phyloP scores from a whole-genome alignment of 2,113 vertebrate genomes.

The Serilophus lunatus region DNA sequence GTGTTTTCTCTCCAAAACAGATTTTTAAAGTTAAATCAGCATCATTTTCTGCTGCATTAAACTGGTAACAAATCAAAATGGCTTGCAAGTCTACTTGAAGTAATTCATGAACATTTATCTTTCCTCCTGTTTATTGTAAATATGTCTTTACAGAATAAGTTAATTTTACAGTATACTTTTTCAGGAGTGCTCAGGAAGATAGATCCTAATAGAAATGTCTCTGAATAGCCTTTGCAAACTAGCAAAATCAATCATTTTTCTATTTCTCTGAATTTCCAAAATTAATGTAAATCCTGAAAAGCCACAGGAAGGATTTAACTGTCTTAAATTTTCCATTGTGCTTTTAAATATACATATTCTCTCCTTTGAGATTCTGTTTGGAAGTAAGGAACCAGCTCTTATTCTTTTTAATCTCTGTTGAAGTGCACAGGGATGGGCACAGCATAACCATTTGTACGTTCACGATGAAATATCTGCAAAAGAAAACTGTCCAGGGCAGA shows the following conservation, averaged over 20 bases:
- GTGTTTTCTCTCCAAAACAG: neutral
- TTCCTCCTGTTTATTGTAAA: slow-evolving; percentile 2
- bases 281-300: slow-evolving; percentile 18
- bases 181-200: neutral
- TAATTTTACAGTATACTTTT: neutral
- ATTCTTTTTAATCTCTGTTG: slow-evolving; percentile 1
- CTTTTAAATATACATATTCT: slow-evolving; percentile 1
- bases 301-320: slow-evolving; percentile 21
- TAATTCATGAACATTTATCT: neutral
- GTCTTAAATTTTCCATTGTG: slow-evolving; percentile 2
- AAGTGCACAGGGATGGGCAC: neutral
- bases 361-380: neutral
- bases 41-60: neutral
- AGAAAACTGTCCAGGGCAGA: slow-evolving; percentile 42
- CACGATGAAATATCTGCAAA: slow-evolving; percentile 42
- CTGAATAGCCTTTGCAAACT: neutral
- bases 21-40: neutral
- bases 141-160: neutral
- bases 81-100: neutral
- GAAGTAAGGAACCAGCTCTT: neutral
- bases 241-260: neutral
- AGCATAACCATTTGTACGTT: neutral
- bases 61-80: neutral
- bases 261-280: neutral
- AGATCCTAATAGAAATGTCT: neutral